phyloP scores from a whole-genome alignment of 1,140 invertebrate species.

The Teleogryllus occipitalis region DNA sequence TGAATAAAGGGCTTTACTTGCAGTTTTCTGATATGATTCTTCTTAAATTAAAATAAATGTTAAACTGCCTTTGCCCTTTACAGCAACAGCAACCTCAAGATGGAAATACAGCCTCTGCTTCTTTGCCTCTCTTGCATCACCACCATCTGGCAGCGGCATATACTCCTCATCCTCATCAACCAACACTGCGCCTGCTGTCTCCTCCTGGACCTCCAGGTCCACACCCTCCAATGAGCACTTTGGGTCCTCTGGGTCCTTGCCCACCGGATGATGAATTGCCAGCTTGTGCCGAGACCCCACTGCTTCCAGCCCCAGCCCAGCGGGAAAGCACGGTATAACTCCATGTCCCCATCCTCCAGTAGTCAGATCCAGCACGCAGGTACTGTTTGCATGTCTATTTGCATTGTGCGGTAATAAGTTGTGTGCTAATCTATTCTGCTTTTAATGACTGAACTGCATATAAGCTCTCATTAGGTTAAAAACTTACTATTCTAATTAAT shows the following conservation, averaged over 20 bases:
- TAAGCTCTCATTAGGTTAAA: too few relatives aligned
- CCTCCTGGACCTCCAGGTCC: background rate
- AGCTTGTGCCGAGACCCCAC: constrained; percentile 24
- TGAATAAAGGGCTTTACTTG: too few relatives aligned
- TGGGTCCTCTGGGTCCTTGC: background rate
- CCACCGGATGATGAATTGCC: constrained; percentile 20
- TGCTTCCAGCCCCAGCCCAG: constrained; percentile 22
- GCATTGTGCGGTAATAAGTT: background rate
- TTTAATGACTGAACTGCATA: too few relatives aligned
- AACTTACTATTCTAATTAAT: too few relatives aligned
- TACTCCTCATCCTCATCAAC: constrained; percentile 10
- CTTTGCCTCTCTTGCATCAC: constrained; percentile 27
- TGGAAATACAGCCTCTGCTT: constrained; percentile 3
- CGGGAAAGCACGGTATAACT: constrained; percentile 31
- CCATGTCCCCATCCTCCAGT: constrained; percentile 8
- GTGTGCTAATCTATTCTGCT: too few relatives aligned
- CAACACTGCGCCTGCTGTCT: constrained; percentile 10
- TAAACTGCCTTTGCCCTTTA: too few relatives aligned
- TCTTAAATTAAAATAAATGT: too few relatives aligned
- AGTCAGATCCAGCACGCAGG: background rate
- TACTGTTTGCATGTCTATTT: background rate
- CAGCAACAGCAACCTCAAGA: background rate
- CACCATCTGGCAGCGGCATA: constrained; percentile 27
- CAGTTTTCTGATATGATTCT: too few relatives aligned
- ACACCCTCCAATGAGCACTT: background rate